Conservation (phyloP, 37 sponge, comb jelly and placozoan genomes). For the Spongilla lacustris region DNA sequence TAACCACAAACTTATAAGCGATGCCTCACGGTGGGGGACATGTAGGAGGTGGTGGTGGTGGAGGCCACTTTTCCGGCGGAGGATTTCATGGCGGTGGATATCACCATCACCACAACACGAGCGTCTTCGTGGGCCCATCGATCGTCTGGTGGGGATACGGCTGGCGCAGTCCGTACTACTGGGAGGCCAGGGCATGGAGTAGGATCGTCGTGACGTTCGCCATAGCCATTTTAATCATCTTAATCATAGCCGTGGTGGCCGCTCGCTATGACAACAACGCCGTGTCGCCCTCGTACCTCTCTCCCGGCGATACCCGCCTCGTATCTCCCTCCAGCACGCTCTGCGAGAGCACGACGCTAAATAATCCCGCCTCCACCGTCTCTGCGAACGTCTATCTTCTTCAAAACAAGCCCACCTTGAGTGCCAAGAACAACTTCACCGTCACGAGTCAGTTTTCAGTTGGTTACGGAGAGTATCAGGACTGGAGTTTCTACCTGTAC, state of each 20-base stretch:
- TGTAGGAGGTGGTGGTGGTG: not conserved
- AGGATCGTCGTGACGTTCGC: not conserved
- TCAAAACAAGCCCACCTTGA: conserved; percentile 8
- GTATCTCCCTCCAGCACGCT: conserved; percentile 15
- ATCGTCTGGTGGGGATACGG: not conserved
- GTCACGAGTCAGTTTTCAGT: not conserved
- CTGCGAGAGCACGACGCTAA: conserved; percentile 22
- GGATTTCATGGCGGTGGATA: not conserved
- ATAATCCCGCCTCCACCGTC: not conserved
- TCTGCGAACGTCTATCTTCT: conserved; percentile 25
- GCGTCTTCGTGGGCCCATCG: not conserved
- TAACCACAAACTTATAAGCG: too few relatives aligned
- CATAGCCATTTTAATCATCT: not conserved
- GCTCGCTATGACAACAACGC: conserved; percentile 12
- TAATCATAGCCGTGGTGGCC: not conserved
- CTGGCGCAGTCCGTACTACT: not conserved
- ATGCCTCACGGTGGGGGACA: not conserved
- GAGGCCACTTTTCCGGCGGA: not conserved
- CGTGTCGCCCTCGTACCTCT: not conserved
- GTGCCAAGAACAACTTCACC: conserved; percentile 5
- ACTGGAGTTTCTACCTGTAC: conserved; percentile 26
- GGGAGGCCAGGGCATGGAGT: not conserved
- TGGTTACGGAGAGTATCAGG: not conserved
- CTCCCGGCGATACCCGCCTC: conserved; percentile 37
- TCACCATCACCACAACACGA: not conserved